A percentile compares a stretch with the other conserved stretches of the same genome.
Evolutionary conservation across 2,797 vertebrate species (phyloP).

Genomic region (Megaceryle alcyon): DNA sequence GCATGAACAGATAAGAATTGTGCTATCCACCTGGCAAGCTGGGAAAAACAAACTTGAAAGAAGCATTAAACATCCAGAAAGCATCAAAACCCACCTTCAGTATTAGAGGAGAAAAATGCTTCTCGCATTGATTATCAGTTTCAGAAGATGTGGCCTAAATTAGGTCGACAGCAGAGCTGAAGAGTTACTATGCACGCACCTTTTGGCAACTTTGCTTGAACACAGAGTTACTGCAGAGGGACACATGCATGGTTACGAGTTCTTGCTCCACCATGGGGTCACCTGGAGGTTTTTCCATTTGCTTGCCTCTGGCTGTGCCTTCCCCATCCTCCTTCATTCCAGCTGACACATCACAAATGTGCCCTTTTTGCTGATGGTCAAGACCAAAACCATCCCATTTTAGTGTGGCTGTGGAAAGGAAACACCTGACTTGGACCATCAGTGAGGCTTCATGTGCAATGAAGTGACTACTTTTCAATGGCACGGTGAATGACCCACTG

Average conservation of each 20-base stretch:
- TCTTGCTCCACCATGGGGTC: constrained; percentile 3
- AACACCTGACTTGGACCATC: not conserved
- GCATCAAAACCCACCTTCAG: constrained; percentile 13
- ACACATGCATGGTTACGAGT: not conserved
- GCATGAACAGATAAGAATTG: constrained; percentile 25
- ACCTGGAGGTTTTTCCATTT: not conserved
- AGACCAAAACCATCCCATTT: not conserved
- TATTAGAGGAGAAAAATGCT: constrained; percentile 47
- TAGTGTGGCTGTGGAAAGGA: not conserved
- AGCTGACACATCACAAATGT: constrained; percentile 28
- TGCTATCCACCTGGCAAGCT: not conserved
- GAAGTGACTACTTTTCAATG: fast-evolving
- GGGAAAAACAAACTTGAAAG: constrained; percentile 25
- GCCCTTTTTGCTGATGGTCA: constrained; percentile 40
- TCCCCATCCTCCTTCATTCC: constrained; percentile 34
- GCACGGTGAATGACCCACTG: not conserved
- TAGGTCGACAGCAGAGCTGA: constrained; percentile 61
- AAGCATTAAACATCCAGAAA: constrained; percentile 32
- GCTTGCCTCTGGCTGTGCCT: constrained; percentile 61
- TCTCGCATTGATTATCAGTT: constrained; percentile 26
- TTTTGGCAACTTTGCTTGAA: constrained; percentile 38
- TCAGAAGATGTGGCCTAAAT: constrained; percentile 72
- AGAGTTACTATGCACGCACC: constrained; percentile 63
- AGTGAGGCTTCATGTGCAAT: not conserved
- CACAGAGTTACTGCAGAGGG: constrained; percentile 30